Base-by-base conservation (phyloP, 2,888 invertebrate genomes). In the Zygogramma bicolorata region DNA sequence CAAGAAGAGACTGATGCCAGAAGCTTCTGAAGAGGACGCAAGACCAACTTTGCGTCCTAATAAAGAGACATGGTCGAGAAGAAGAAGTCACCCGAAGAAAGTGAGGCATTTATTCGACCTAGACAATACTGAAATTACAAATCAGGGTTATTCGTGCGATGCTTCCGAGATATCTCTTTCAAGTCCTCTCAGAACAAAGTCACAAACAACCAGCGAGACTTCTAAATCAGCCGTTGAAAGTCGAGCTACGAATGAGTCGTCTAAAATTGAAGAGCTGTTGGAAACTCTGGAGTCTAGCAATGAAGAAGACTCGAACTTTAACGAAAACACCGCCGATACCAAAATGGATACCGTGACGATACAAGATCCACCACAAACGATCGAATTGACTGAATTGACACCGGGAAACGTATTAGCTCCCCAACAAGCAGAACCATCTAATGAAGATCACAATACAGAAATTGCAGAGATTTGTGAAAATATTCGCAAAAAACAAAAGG, bases 61-160 rank as follows among this genome's bases (percentile, higher is more conserved):
- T 60, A 80, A 80, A 60, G 69, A 42, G 29, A 76, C 63, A 25
- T 78, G 78, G 77, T 71, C 77, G 2, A 73, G 75, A 38, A 68
- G 76, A 7, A 58, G 57, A 6, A 80, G 80, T 42, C 71, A 76
- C 38, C 68, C 76, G 0, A 80, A 79, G 58, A 75, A 76, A 20
- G 75, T 75, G 20, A 65, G 53, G 61, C 65, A 57, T 25, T 20
- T 62, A 6, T 46, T 70, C 4, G 22, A 29, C n/a, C 18, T 42
- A 18, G 13, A 53, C 6, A 57, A 65, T 15, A n/a, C 3, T 65
- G 15, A n/a, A n/a, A 18, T 53, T 20, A 20, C 25, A 34, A 34
- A 49, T 18, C 18, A 65, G 7, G 34, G 31, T 29, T 18, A 29
- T 27, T n/a, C 46, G 13, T 15, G 10, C n/a, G 3, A 10, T 18